Percentiles rank a stretch among this genome's conserved stretches.
Evolutionary conservation across 2,113 vertebrate species (phyloP).

Genomic region (Paedocypris sp.): DNA sequence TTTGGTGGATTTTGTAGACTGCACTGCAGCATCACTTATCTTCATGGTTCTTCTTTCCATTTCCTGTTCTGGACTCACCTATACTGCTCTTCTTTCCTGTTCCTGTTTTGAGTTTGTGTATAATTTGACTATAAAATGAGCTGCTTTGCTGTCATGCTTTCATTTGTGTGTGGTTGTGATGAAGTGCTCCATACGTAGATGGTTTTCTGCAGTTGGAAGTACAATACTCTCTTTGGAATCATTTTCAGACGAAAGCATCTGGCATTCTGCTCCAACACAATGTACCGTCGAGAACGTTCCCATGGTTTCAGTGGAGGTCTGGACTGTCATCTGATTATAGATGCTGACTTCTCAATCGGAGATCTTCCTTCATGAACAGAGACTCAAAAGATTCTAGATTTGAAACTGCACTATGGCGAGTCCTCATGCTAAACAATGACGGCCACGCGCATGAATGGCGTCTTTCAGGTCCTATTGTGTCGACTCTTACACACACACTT

Average conservation of each 20-base stretch:
- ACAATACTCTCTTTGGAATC: background rate
- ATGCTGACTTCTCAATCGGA: slow-evolving; percentile 16
- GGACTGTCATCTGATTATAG: slow-evolving; percentile 20
- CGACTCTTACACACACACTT: slow-evolving; percentile 16
- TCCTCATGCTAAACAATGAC: slow-evolving; percentile 20
- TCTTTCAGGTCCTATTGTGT: slow-evolving; percentile 30
- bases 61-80: background rate
- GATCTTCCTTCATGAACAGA: background rate
- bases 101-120: background rate
- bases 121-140: slow-evolving; percentile 31
- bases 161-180: background rate
- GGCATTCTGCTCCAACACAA: background rate
- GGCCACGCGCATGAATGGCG: slow-evolving; percentile 22
- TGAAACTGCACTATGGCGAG: slow-evolving; percentile 8
- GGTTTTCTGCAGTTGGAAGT: background rate
- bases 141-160: background rate
- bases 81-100: background rate
- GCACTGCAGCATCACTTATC: too few relatives aligned
- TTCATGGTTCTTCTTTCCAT: background rate
- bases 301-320: slow-evolving; percentile 2
- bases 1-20: too few relatives aligned
- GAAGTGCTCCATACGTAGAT: background rate
- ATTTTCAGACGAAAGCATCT: slow-evolving; percentile 2
- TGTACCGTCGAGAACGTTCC: slow-evolving; percentile 21
- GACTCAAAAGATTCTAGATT: slow-evolving; percentile 16